These are phyloP conservation scores for Harpegnathos saltator DNA, from an alignment of 1,140 invertebrate genomes.

Conservation along the genomic window DNA sequence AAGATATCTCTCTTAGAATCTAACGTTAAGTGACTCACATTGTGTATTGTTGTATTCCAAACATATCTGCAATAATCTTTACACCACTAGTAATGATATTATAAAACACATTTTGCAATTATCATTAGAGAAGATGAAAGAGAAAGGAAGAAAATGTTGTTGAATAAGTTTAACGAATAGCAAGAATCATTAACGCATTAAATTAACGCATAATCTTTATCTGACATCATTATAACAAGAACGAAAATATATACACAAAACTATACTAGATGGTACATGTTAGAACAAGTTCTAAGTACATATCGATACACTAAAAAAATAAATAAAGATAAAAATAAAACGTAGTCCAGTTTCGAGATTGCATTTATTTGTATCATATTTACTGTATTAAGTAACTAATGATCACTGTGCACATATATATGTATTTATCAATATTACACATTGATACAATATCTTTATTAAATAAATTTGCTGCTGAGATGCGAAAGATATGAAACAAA, in stretches of 20 bases:
- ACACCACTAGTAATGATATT: background rate
- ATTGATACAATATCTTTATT: conserved; percentile 59
- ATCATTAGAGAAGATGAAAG: background rate
- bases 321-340: conserved; percentile 67
- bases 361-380: conserved; percentile 60
- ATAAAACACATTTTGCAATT: background rate
- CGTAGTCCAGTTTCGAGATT: conserved; percentile 56
- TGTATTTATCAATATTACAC: conserved; percentile 61
- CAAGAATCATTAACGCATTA: conserved; percentile 3
- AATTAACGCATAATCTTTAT: conserved; percentile 17
- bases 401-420: conserved; percentile 63
- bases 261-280: background rate
- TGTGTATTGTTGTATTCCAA: background rate
- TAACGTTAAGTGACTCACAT: no score
- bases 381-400: conserved; percentile 59
- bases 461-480: conserved; percentile 45
- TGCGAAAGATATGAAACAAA: conserved; percentile 51
- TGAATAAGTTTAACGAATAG: conserved; percentile 3
- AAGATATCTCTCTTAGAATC: no score
- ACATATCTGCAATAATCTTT: background rate
- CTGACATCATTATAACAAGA: conserved; percentile 6
- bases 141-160: background rate
- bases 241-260: conserved; percentile 1
- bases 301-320: conserved; percentile 1
- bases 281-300: background rate